Conservation (phyloP, 2,888 invertebrate species). For the Ceramica pisi region DNA sequence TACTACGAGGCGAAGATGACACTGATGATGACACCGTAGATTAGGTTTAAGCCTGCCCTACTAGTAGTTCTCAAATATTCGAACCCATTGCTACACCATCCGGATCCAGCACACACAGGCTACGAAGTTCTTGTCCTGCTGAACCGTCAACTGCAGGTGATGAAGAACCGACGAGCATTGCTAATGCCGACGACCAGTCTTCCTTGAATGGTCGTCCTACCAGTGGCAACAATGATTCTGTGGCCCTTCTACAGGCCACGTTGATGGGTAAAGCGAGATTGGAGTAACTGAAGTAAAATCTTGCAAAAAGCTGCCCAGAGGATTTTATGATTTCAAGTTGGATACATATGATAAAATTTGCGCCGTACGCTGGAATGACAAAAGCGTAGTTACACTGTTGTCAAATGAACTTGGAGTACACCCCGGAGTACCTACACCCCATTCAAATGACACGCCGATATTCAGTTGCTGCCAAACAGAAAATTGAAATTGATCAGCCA, state of each 20-base stretch:
- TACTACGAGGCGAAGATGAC: neutral
- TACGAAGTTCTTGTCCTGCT: neutral
- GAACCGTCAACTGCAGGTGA: neutral
- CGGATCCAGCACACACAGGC: neutral
- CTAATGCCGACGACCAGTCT: neutral
- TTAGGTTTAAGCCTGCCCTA: neutral
- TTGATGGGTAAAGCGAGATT: neutral
- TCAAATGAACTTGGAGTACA: slow-evolving; percentile 14
- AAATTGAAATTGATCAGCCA: slow-evolving; percentile 16
- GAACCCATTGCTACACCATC: slow-evolving; percentile 14
- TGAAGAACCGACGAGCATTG: neutral
- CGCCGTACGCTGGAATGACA: slow-evolving; percentile 6
- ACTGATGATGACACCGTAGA: neutral
- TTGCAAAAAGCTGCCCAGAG: slow-evolving; percentile 2
- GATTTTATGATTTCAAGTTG: slow-evolving; percentile 10
- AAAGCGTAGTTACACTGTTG: slow-evolving; percentile 1
- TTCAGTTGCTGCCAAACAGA: slow-evolving; percentile 10
- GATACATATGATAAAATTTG: slow-evolving; percentile 6
- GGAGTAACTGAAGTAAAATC: neutral
- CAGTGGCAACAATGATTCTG: neutral
- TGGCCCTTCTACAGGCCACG: neutral
- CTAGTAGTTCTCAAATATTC: neutral
- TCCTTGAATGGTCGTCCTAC: neutral
- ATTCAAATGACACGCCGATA: slow-evolving; percentile 3
- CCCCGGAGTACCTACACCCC: no score